phyloP scores from a whole-genome alignment of 2,113 vertebrate genomes.

The Ifrita kowaldi region DNA sequence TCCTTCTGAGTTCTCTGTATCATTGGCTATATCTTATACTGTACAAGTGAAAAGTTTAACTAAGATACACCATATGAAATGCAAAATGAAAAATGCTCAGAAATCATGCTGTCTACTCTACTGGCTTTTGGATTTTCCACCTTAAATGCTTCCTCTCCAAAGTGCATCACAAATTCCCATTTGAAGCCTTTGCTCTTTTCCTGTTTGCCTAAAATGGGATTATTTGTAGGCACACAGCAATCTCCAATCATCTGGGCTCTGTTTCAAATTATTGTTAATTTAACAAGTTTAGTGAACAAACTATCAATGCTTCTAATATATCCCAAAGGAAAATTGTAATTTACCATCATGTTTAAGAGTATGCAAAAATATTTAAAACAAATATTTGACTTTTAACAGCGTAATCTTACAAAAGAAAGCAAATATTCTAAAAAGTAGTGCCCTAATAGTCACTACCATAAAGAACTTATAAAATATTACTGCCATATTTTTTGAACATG shows the following conservation, averaged over 20 bases:
- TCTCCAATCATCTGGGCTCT: background rate
- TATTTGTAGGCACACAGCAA: background rate
- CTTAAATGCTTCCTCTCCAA: background rate
- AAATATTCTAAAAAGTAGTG: background rate
- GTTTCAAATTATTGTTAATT: background rate
- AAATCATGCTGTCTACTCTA: background rate
- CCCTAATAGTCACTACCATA: background rate
- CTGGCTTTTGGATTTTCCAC: background rate
- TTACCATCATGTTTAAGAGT: background rate
- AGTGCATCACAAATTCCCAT: background rate
- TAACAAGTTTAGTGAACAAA: background rate
- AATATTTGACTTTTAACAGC: background rate
- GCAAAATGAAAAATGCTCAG: background rate
- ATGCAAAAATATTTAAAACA: background rate
- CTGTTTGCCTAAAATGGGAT: background rate
- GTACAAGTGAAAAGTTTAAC: background rate
- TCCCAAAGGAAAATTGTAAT: background rate
- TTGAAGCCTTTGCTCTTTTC: background rate
- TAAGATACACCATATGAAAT: background rate
- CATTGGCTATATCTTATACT: background rate
- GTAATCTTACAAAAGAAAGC: background rate
- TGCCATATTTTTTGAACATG: background rate
- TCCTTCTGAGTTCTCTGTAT: background rate
- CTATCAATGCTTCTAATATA: background rate
- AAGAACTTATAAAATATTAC: background rate